Base-by-base conservation (phyloP, 1,140 invertebrate genomes). In the Magallana gigas region DNA sequence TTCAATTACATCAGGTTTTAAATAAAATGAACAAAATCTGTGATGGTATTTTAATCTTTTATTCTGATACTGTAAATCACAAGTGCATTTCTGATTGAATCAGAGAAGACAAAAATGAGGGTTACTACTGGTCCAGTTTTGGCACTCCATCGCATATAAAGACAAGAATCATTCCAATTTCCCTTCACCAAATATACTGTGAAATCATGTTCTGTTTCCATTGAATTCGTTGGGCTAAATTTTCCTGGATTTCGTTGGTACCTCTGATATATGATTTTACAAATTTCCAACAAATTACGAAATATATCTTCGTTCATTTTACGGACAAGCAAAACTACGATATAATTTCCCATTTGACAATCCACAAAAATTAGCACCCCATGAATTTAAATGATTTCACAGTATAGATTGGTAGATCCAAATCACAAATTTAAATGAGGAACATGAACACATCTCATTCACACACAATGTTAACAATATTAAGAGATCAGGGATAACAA, bases 241-340 rank as follows among this genome's bases (percentile, higher is more conserved):
- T 48, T 48, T 48, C 2, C 3, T 5, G 36, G 36, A 48, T 48
- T 48, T 48, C 36, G 36, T 48, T 48, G 36, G 36, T 48, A 4
- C 36, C 5, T 48, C 36, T 48, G 36, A 48, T 5, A 48, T 5
- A 48, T 5, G 36, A 48, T 48, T 48, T 48, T 48, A 48, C 36
- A 5, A 48, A 4, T 48, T 48, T 48, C 36, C 36, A 48, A 48
- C 36, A 0, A 48, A 48, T 48, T 48, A 48, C 5, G 36, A 88
- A 88, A 18, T 93, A 92, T 48, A 16, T 93, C 90, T 8, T 48
- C 36, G 0, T 48, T 48, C 36, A 48, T 48, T 48, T 5, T 48
- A 48, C 2, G 36, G 0, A 4, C 36, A 48, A 48, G 36, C 2
- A 48, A 48, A 48, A 2, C 36, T 0, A 4, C 36, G 5, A 48